A percentile compares a stretch with the other conserved stretches of the same genome.
These are phyloP conservation scores for Micrasema minimum DNA, from an alignment of 1,140 invertebrate species.

Conservation along the genomic window DNA sequence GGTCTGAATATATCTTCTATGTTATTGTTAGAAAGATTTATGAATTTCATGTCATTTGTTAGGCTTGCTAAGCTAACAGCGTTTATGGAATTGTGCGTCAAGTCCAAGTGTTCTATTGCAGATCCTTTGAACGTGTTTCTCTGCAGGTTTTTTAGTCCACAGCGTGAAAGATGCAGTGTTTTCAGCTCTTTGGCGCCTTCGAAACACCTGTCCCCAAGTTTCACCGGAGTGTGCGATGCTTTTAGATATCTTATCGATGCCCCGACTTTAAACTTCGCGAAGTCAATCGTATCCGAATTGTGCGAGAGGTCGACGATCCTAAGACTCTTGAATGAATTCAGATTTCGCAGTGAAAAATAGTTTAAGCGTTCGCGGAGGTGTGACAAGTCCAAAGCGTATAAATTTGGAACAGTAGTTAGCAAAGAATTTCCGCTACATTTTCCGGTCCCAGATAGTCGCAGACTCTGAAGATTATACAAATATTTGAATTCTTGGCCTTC, in stretches of 20 bases:
- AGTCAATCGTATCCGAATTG: background rate
- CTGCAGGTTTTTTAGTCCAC: background rate
- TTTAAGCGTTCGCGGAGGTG: background rate
- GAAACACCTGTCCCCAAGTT: constrained; percentile 4
- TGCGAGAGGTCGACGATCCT: constrained; percentile 4
- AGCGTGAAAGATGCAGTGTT: background rate
- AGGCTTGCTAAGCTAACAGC: background rate
- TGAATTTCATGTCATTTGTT: background rate
- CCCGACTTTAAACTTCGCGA: constrained; percentile 4
- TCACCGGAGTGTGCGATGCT: background rate
- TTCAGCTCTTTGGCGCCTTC: background rate
- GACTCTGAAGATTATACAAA: background rate
- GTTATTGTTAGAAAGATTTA: background rate
- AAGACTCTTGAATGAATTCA: background rate
- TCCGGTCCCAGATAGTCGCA: background rate
- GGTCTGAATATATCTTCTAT: background rate
- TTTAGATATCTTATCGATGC: background rate
- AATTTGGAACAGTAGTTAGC: background rate
- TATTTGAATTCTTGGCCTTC: background rate
- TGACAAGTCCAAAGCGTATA: background rate
- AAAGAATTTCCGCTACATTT: background rate
- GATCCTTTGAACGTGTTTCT: background rate
- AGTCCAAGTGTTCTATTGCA: background rate
- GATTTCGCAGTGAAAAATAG: background rate
- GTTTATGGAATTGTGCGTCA: background rate